phyloP scores from a whole-genome alignment of 1,140 invertebrate genomes.

The Parasteatoda tepidariorum region DNA sequence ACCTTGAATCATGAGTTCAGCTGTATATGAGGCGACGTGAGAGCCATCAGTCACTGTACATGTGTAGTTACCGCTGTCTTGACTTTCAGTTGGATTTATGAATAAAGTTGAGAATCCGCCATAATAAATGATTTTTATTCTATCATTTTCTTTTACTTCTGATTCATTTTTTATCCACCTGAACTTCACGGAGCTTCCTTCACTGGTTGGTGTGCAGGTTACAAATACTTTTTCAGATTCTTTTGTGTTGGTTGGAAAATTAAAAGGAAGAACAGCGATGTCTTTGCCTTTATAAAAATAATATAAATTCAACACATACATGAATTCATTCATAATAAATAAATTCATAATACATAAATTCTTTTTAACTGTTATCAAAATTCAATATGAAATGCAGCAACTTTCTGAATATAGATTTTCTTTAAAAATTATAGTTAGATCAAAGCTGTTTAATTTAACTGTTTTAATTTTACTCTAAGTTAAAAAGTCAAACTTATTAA shows the following conservation, averaged over 20 bases:
- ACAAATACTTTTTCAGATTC: slow-evolving; percentile 39
- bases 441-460: too few species aligned
- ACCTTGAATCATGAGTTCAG: slow-evolving; percentile 68
- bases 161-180: slow-evolving; percentile 17
- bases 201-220: slow-evolving; percentile 34
- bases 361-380: too few species aligned
- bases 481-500: too few species aligned
- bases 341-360: too few species aligned
- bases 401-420: too few species aligned
- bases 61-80: slow-evolving; percentile 67
- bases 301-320: background rate
- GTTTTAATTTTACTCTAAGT: too few species aligned
- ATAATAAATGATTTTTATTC: slow-evolving; percentile 25
- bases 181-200: background rate
- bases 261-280: slow-evolving; percentile 20
- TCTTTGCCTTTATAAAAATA: background rate
- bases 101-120: slow-evolving; percentile 19
- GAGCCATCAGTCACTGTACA: slow-evolving; percentile 68
- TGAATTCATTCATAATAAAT: too few species aligned
- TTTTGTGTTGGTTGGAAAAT: slow-evolving; percentile 24
- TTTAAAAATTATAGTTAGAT: too few species aligned
- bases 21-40: slow-evolving; percentile 66
- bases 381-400: too few species aligned
- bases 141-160: slow-evolving; percentile 11
- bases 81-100: slow-evolving; percentile 4